Percentiles rank a stretch among this genome's conserved stretches.
These are phyloP conservation scores for Argyra leucocephala DNA, from an alignment of 2,888 invertebrate species.

Conservation along the genomic window DNA sequence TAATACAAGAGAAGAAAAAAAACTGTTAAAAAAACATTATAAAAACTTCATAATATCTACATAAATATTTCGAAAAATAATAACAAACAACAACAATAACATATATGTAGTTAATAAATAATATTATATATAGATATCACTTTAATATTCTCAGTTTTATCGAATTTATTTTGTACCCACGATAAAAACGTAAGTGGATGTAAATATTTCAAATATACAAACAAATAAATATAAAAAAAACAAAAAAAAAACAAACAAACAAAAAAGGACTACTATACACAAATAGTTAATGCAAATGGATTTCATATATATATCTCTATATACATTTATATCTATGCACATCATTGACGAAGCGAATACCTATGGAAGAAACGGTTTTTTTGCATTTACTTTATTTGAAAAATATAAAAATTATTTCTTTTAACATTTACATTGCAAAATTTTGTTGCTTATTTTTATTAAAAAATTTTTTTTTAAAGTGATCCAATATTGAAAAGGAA, in stretches of 20 bases:
- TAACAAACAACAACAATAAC: not conserved
- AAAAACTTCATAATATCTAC: not conserved
- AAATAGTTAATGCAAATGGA: not conserved
- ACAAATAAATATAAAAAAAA: not conserved
- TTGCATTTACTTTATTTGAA: no score
- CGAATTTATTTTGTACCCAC: not conserved
- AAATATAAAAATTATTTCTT: no score
- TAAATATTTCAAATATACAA: not conserved
- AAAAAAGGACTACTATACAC: not conserved
- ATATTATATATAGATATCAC: slow-evolving; percentile 4
- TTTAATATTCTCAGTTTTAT: not conserved
- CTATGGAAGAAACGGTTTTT: no score
- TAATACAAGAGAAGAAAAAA: not conserved
- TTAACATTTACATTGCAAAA: no score
- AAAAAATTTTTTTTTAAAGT: no score
- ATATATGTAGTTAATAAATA: not conserved
- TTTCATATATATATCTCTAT: not conserved
- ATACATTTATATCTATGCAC: no score
- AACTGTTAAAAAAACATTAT: not conserved
- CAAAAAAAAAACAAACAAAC: not conserved
- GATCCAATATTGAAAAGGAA: no score
- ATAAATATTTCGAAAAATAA: not conserved
- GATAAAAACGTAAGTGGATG: not conserved
- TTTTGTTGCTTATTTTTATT: no score
- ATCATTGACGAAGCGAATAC: no score